These are phyloP conservation scores for Pristionchus exspectatus DNA, from an alignment of 2,888 invertebrate genomes.

Conservation along the genomic window DNA sequence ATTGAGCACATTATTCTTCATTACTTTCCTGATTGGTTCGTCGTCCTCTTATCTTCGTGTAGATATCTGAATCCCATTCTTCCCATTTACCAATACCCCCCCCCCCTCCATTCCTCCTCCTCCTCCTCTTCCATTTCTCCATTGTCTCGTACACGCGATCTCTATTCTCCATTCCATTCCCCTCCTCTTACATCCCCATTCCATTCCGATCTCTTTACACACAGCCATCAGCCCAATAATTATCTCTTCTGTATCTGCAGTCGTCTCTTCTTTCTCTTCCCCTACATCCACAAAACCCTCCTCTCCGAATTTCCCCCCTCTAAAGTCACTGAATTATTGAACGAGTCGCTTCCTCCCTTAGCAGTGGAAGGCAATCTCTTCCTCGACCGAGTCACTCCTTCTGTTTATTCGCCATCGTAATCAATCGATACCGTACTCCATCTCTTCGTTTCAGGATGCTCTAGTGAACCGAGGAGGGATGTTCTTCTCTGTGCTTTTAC, in stretches of 20 bases:
- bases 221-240: background rate
- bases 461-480: background rate
- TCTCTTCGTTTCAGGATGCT: conserved; percentile 2
- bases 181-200: background rate
- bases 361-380: background rate
- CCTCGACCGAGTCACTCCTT: background rate
- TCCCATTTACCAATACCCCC: background rate
- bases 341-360: conserved; percentile 8
- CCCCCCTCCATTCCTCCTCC: background rate
- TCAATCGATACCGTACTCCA: conserved; percentile 15
- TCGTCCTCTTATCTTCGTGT: conserved; percentile 19
- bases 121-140: conserved; percentile 10
- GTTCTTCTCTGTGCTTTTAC: conserved; percentile 20
- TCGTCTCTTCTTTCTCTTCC: background rate
- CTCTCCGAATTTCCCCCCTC: background rate
- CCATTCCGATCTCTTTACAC: conserved; percentile 21
- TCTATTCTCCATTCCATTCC: background rate
- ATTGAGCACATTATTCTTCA: background rate
- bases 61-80: conserved; percentile 41
- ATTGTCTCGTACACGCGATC: conserved; percentile 18
- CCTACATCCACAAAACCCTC: conserved; percentile 1
- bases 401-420: background rate
- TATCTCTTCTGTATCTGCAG: background rate
- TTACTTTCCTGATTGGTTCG: background rate
- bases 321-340: conserved; percentile 30